A percentile compares a stretch with the other conserved stretches of the same genome.
Conservation (phyloP, 2,888 invertebrate genomes). For the Eremobia ochroleuca region DNA sequence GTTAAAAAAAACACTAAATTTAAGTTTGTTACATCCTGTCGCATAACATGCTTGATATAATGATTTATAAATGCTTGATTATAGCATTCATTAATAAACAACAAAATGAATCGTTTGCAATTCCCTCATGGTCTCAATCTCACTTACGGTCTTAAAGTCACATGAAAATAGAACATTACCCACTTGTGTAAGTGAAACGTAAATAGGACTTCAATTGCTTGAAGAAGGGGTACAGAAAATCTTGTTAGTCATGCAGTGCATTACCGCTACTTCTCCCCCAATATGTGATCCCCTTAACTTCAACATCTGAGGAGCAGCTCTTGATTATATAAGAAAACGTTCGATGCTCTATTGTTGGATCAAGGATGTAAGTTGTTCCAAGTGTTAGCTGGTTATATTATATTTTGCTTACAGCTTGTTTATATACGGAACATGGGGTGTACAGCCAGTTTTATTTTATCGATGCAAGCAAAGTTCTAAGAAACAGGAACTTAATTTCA, state of each 20-base stretch:
- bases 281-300: constrained; percentile 57
- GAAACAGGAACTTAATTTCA: constrained; percentile 22
- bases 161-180: neutral
- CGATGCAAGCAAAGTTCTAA: constrained; percentile 14
- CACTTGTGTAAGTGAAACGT: neutral
- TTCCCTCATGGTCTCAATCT: neutral
- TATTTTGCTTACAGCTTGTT: constrained; percentile 68
- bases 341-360: constrained; percentile 80
- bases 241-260: constrained; percentile 52
- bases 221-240: constrained; percentile 32
- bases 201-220: constrained; percentile 17
- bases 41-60: neutral
- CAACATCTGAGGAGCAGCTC: constrained; percentile 75
- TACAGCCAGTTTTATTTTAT: constrained; percentile 38
- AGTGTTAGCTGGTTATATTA: constrained; percentile 69
- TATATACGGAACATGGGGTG: constrained; percentile 74
- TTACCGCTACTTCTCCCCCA: constrained; percentile 47
- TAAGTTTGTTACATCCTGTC: neutral
- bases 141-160: neutral
- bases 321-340: constrained; percentile 87
- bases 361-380: constrained; percentile 80
- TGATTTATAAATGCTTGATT: neutral
- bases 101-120: constrained; percentile 2
- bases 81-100: neutral
- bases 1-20: neutral